phyloP scores from a whole-genome alignment of 2,797 vertebrate species.

The Chromobotia macracanthus region DNA sequence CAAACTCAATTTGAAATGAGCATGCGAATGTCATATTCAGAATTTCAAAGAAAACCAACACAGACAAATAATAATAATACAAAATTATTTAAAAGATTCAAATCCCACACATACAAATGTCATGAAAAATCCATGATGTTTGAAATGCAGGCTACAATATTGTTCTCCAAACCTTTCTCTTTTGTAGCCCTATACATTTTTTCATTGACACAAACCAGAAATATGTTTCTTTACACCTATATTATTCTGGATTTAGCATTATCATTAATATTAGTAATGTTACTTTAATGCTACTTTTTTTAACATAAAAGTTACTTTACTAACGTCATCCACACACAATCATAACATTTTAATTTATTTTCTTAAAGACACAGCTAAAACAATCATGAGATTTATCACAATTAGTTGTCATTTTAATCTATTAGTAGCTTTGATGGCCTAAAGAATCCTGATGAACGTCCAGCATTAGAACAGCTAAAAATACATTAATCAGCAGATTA shows the following conservation, averaged over 20 bases:
- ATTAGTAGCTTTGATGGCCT: not conserved
- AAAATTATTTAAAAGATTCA: no score
- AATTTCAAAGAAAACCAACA: not conserved
- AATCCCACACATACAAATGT: no score
- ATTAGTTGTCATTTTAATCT: not conserved
- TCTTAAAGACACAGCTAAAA: no score
- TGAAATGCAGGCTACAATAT: no score
- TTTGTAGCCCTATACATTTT: not conserved
- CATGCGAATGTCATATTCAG: constrained; percentile 2
- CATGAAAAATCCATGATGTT: no score
- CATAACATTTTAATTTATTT: no score
- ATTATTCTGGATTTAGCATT: not conserved
- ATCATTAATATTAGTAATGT: not conserved
- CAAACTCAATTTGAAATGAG: constrained; percentile 14
- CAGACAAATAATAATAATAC: not conserved
- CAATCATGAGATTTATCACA: not conserved
- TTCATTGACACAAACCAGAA: no score
- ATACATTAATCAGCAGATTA: not conserved
- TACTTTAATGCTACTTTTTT: no score
- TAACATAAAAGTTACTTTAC: no score
- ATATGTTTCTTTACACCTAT: no score
- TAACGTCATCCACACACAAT: no score
- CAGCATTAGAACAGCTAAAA: not conserved
- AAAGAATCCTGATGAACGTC: not conserved
- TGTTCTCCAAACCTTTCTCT: not conserved